phyloP scores from a whole-genome alignment of 2,797 vertebrate species.

The Takifugu ocellatus region DNA sequence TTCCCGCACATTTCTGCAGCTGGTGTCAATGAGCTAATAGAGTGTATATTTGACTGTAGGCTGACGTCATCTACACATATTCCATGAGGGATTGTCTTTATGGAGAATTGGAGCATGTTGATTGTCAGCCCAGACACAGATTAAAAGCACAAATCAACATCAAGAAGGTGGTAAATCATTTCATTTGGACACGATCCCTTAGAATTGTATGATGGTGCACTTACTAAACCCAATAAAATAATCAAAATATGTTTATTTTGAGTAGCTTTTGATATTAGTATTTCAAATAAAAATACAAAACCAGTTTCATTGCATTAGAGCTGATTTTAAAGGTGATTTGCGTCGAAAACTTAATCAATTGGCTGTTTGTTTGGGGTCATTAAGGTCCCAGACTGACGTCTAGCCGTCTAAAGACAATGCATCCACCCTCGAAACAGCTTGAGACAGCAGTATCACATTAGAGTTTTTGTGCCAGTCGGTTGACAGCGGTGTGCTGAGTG shows the following conservation, averaged over 20 bases:
- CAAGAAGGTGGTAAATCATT: conserved; percentile 7
- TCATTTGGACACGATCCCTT: neutral
- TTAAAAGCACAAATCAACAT: neutral
- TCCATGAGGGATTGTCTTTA: conserved; percentile 1
- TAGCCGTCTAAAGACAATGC: neutral
- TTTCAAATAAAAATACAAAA: neutral
- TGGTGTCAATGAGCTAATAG: conserved; percentile 9
- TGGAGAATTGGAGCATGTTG: neutral
- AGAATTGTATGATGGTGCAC: no score
- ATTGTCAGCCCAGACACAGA: neutral
- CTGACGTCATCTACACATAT: conserved; percentile 13
- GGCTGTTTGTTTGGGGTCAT: conserved; percentile 20
- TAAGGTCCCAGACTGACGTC: conserved; percentile 33
- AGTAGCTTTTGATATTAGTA: neutral
- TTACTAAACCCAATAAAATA: no score
- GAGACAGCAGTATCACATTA: conserved; percentile 18
- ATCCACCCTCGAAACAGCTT: conserved; percentile 17
- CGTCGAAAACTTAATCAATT: conserved; percentile 8
- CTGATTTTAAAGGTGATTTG: conserved; percentile 5
- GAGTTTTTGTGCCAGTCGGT: neutral
- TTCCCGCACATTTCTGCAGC: conserved; percentile 17
- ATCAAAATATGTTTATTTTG: no score
- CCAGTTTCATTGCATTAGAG: conserved; percentile 4
- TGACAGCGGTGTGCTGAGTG: conserved; percentile 7
- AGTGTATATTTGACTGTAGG: conserved; percentile 23